phyloP scores from a whole-genome alignment of 2,113 vertebrate species.

The Todiramphus chloris region DNA sequence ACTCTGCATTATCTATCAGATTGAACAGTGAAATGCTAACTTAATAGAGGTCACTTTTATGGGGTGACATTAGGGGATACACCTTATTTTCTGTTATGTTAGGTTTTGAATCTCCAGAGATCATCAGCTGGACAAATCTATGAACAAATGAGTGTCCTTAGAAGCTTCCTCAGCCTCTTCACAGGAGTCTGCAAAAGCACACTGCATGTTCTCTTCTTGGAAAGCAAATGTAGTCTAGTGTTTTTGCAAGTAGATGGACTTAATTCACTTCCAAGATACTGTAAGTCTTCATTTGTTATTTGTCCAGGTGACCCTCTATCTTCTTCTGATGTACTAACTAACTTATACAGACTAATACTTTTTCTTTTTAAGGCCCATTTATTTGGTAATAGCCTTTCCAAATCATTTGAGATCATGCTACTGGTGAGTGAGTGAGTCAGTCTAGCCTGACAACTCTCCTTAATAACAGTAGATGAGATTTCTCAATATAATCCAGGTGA shows the following conservation, averaged over 20 bases:
- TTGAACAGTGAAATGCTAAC: neutral
- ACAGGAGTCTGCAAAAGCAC: neutral
- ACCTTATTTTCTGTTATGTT: neutral
- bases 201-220: neutral
- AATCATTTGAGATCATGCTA: neutral
- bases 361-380: neutral
- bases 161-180: neutral
- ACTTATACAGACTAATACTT: neutral
- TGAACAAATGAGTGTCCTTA: neutral
- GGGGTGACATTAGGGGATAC: neutral
- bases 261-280: neutral
- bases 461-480: neutral
- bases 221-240: neutral
- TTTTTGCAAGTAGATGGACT: neutral
- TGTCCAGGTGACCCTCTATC: neutral
- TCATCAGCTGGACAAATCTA: neutral
- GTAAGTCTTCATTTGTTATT: neutral
- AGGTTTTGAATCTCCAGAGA: neutral
- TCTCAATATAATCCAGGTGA: neutral
- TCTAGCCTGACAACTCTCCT: neutral
- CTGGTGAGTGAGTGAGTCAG: neutral
- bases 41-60: neutral
- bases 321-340: neutral
- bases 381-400: neutral
- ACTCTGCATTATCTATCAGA: neutral